Conservation (phyloP, 2,113 vertebrate genomes). For the Neodon shergylaensis region DNA sequence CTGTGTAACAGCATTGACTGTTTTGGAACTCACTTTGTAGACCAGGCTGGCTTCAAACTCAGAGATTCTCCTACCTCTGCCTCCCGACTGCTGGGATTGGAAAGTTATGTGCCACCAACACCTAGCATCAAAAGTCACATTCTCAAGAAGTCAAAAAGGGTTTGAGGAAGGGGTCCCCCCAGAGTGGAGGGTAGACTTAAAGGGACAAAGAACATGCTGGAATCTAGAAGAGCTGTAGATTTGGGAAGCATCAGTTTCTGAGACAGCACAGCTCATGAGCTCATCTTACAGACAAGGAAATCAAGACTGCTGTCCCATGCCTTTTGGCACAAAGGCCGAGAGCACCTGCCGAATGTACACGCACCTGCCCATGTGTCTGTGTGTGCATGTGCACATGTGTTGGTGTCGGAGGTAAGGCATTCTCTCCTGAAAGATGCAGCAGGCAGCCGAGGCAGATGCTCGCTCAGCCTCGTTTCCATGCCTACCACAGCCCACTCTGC, state of each 20-base stretch:
- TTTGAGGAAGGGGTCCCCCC: background rate
- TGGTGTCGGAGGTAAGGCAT: background rate
- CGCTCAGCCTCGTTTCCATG: background rate
- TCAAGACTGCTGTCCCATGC: background rate
- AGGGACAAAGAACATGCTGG: background rate
- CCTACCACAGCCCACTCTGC: background rate
- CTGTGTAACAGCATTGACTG: background rate
- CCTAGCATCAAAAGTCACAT: background rate
- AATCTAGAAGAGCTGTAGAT: background rate
- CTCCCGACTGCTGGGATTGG: background rate
- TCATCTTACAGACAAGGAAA: background rate
- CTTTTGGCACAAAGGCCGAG: background rate
- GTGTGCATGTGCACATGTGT: background rate
- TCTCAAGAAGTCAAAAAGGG: background rate
- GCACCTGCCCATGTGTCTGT: background rate
- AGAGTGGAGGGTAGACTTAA: background rate
- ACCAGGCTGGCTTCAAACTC: background rate
- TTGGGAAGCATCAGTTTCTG: background rate
- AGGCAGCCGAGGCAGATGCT: background rate
- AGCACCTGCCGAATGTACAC: accelerated
- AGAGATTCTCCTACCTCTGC: background rate
- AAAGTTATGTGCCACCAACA: no score
- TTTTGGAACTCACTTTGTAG: background rate
- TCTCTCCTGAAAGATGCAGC: background rate
- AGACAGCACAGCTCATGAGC: background rate